phyloP scores from a whole-genome alignment of 53 echinoderm and acorn worm species.

The Temnopleurus reevesii region DNA sequence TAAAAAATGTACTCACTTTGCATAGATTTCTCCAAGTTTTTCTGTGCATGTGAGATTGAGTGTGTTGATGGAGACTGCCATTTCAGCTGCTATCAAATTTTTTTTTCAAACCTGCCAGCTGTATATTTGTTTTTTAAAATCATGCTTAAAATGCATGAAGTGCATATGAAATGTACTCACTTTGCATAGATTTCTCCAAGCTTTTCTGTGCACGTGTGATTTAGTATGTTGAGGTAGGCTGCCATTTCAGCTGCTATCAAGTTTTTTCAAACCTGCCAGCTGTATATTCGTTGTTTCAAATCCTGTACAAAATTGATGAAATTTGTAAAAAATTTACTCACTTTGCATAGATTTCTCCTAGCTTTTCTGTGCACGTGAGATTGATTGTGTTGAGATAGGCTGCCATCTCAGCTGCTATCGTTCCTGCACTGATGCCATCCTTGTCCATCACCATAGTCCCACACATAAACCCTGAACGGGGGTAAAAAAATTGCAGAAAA shows the following conservation, averaged over 20 bases:
- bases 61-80: conserved; percentile 83
- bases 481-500: not conserved
- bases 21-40: conserved; percentile 84
- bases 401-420: conserved; percentile 82
- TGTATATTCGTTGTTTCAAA: too few relatives aligned
- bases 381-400: conserved; percentile 73
- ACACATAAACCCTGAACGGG: conserved; percentile 86
- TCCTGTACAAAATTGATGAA: not conserved
- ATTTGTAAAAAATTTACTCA: conserved; percentile 63
- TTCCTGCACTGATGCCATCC: conserved; percentile 91
- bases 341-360: conserved; percentile 81
- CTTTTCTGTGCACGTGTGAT: conserved; percentile 77
- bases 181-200: conserved; percentile 78
- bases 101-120: too few relatives aligned
- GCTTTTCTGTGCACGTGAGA: conserved; percentile 77
- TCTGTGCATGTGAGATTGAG: conserved; percentile 71
- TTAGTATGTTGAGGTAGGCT: conserved; percentile 70
- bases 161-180: conserved; percentile 68
- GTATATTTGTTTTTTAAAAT: too few relatives aligned
- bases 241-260: conserved; percentile 85
- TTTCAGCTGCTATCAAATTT: conserved; percentile 75
- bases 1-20: conserved; percentile 66
- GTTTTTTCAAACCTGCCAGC: too few relatives aligned
- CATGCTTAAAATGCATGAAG: not conserved
- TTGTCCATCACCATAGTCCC: conserved; percentile 92